Evolutionary conservation across 2,888 invertebrate genomes (phyloP).

Genomic region (Buathra laborator): DNA sequence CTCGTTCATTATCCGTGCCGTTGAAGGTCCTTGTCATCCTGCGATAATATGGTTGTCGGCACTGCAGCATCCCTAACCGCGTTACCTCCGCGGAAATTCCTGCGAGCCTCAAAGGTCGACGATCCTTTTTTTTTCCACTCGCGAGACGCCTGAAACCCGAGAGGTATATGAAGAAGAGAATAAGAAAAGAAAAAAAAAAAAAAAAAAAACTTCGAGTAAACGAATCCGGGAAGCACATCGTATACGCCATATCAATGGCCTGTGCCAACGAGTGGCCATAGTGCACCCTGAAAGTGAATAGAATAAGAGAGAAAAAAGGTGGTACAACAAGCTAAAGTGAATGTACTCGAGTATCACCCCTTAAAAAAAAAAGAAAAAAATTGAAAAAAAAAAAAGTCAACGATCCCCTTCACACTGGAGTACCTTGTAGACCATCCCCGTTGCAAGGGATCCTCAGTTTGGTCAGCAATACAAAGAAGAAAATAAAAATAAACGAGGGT

Average conservation of each 20-base stretch:
- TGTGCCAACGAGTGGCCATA: slow-evolving; percentile 34
- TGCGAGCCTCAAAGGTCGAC: slow-evolving; percentile 62
- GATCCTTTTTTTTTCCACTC: slow-evolving; percentile 64
- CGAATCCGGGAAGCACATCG: slow-evolving; percentile 19
- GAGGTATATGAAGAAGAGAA: slow-evolving; percentile 33
- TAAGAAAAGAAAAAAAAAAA: slow-evolving; percentile 24
- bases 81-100: slow-evolving; percentile 48
- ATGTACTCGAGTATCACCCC: slow-evolving; percentile 59
- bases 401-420: slow-evolving; percentile 56
- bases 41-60: slow-evolving; percentile 59
- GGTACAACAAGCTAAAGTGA: slow-evolving; percentile 64
- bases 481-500: slow-evolving; percentile 22
- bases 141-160: slow-evolving; percentile 56
- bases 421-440: neutral
- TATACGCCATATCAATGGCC: slow-evolving; percentile 43
- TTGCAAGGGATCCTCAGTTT: neutral
- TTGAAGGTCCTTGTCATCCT: slow-evolving; percentile 45
- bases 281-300: slow-evolving; percentile 13
- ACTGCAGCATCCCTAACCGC: slow-evolving; percentile 25
- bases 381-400: slow-evolving; percentile 37
- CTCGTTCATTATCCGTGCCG: slow-evolving; percentile 22
- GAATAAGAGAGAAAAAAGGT: slow-evolving; percentile 22
- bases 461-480: neutral
- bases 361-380: slow-evolving; percentile 38
- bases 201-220: slow-evolving; percentile 2